A percentile compares a stretch with the other conserved stretches of the same genome.
Evolutionary conservation across 2,113 vertebrate genomes (phyloP).

Genomic region (Rhinolophus ferrumequinum): DNA sequence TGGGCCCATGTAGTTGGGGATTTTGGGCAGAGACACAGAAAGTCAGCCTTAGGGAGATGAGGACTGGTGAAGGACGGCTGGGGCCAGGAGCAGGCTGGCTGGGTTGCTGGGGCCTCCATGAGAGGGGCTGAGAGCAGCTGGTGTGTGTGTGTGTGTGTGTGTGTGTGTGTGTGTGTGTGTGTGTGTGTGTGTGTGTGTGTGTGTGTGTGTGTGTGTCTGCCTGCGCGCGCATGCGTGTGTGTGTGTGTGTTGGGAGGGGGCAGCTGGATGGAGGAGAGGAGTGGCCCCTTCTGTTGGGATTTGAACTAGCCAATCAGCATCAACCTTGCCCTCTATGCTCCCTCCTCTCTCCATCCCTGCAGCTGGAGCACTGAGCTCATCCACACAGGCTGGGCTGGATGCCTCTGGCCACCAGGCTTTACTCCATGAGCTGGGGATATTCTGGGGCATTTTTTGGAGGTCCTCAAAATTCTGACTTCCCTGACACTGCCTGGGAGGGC

Average conservation of each 20-base stretch:
- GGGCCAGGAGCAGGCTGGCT: neutral
- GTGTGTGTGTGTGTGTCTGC: no score
- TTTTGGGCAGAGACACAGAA: neutral
- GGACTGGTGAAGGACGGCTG: neutral
- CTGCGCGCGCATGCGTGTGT: neutral
- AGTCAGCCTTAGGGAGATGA: neutral
- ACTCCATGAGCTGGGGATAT: neutral
- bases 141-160: neutral
- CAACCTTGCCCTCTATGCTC: neutral
- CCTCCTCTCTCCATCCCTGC: neutral
- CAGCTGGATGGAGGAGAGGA: neutral
- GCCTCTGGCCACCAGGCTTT: neutral
- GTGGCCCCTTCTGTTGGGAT: slow-evolving; percentile 67
- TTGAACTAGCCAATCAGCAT: slow-evolving; percentile 77
- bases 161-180: neutral
- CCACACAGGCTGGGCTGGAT: neutral
- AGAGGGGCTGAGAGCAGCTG: neutral
- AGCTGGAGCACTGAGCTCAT: slow-evolving; percentile 67
- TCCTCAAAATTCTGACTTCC: neutral
- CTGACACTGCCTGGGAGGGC: neutral
- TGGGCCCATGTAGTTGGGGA: neutral
- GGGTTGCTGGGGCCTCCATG: neutral
- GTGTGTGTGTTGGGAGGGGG: neutral
- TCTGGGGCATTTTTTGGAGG: neutral
- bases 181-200: neutral